Base-by-base conservation (phyloP, 2,888 invertebrate species). In the Tipula lateralis region DNA sequence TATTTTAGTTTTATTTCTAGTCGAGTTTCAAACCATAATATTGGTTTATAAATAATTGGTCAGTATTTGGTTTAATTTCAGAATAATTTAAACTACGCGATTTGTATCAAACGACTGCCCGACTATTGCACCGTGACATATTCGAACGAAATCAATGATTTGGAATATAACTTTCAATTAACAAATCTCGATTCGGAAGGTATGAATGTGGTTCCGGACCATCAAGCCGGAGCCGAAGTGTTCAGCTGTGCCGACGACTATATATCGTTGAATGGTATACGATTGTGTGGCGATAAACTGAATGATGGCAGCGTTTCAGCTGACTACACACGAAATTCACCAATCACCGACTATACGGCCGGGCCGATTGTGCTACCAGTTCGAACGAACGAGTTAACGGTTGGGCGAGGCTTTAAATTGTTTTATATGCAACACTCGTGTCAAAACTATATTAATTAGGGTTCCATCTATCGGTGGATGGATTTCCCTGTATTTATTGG, bases 51-150 rank as follows among this genome's bases (percentile, higher is more conserved):
- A 66, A 66, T 66, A 66, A 12, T 12, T 3, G 9, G 66, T 66
- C 66, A 66, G 9, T 66, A 66, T 16, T 50, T 1, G 0, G 4
- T 50, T 50, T 50, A 16, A 85, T 87, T 86, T 34, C 88, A 95
- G 95, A 95, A 95, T 87, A 94, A 95, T 88, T 89, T 95, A 2
- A 95, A 95, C 88, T 95, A 95, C 88, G 95, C 93, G 0, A 93
- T 95, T 86, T 95, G 95, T 88, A 92, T 95, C 86, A 89, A 92
- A 87, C 92, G 94, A 85, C 91, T 91, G 34, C 89, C 92, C 36
- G 93, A 92, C 32, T 92, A 92, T 84, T 95, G 95, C 88, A 92
- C 93, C 83, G 90, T 95, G 13, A 93, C 93, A 0, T 95, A 94
- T 87, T 91, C 91, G 0, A 89, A 88, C 29, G 88, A 88, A 82